These are phyloP conservation scores for Hypomecis punctinalis DNA, from an alignment of 2,888 invertebrate genomes.

Conservation along the genomic window DNA sequence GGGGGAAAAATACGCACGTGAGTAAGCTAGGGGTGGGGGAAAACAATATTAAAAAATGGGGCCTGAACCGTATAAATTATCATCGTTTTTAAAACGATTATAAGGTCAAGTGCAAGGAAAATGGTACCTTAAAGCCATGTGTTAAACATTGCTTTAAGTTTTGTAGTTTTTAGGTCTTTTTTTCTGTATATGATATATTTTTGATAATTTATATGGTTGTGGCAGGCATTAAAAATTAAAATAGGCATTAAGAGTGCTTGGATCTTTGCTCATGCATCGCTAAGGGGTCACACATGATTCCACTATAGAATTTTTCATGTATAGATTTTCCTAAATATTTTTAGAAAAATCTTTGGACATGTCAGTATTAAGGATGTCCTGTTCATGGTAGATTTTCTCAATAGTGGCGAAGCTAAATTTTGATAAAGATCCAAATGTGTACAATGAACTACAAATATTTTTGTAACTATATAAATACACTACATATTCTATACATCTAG, in stretches of 20 bases:
- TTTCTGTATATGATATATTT: not conserved
- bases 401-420: slow-evolving; percentile 37
- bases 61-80: slow-evolving; percentile 35
- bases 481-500: slow-evolving; percentile 7
- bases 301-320: slow-evolving; percentile 24
- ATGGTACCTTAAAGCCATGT: not conserved
- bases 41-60: slow-evolving; percentile 44
- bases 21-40: slow-evolving; percentile 63
- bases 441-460: slow-evolving; percentile 4
- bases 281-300: slow-evolving; percentile 58
- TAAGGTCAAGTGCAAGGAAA: not conserved
- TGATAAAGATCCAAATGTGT: slow-evolving; percentile 28
- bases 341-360: slow-evolving; percentile 36
- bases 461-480: not conserved
- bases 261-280: slow-evolving; percentile 66
- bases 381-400: slow-evolving; percentile 22
- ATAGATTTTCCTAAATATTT: slow-evolving; percentile 4
- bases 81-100: too few relatives aligned
- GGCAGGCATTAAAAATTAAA: slow-evolving; percentile 46
- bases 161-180: too few relatives aligned
- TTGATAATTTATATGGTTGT: slow-evolving; percentile 24
- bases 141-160: not conserved
- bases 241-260: slow-evolving; percentile 51
- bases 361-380: slow-evolving; percentile 41
- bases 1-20: slow-evolving; percentile 72